A percentile compares a stretch with the other conserved stretches of the same genome.
Evolutionary conservation across 2,113 vertebrate species (phyloP).

Genomic region (Hydrolagus affinis): DNA sequence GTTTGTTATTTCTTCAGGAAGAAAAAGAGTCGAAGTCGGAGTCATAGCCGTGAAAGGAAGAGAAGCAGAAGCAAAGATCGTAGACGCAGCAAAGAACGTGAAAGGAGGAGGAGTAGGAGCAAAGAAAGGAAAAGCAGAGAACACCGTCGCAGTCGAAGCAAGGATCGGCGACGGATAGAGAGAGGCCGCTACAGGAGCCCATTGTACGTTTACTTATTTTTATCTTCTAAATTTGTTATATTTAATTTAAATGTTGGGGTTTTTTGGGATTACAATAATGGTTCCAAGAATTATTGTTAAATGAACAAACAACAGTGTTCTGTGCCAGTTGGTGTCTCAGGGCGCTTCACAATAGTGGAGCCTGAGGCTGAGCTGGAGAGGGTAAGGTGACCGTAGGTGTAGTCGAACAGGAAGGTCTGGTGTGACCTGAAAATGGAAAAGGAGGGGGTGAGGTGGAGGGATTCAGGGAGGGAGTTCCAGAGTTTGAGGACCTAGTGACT

Average conservation of each 20-base stretch:
- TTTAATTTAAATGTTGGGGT: not conserved
- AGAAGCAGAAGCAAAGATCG: slow-evolving; percentile 77
- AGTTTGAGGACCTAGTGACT: too few species aligned
- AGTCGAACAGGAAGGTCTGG: too few species aligned
- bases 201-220: slow-evolving; percentile 64
- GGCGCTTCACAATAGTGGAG: too few species aligned
- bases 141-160: slow-evolving; percentile 74
- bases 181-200: slow-evolving; percentile 79
- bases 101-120: slow-evolving; percentile 75
- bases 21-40: slow-evolving; percentile 84
- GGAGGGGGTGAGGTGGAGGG: too few species aligned
- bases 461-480: too few species aligned
- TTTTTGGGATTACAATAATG: too few species aligned
- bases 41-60: slow-evolving; percentile 79
- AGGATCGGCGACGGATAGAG: slow-evolving; percentile 62
- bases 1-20: slow-evolving; percentile 55
- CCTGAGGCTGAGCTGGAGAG: too few species aligned
- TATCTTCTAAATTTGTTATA: not conserved
- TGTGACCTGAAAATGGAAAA: too few species aligned
- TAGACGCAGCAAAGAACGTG: slow-evolving; percentile 72
- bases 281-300: too few species aligned
- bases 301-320: too few species aligned
- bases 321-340: too few species aligned
- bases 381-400: too few species aligned
- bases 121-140: slow-evolving; percentile 80